These are phyloP conservation scores for Chloropsis cyanopogon DNA, from an alignment of 2,113 vertebrate species.

Conservation along the genomic window DNA sequence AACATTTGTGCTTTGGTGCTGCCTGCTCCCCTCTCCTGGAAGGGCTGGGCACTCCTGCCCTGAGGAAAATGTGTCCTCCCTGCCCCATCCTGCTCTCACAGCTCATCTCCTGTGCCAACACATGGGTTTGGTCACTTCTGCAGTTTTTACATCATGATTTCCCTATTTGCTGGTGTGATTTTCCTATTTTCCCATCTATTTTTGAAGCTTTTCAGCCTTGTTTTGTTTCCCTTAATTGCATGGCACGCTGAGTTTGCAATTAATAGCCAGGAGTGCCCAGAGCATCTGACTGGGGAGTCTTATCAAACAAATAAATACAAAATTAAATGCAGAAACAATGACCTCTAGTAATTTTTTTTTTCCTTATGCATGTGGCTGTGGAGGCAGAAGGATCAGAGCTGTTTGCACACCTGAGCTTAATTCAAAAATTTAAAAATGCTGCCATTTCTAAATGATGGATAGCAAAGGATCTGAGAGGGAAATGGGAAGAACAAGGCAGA, in stretches of 20 bases:
- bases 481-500: neutral
- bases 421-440: neutral
- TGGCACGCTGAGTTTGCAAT: neutral
- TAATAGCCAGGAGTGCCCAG: neutral
- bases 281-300: neutral
- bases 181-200: neutral
- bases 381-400: neutral
- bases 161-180: neutral
- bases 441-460: neutral
- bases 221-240: neutral
- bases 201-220: neutral
- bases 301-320: neutral
- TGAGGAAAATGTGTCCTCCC: fast-evolving
- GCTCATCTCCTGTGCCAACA: neutral
- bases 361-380: neutral
- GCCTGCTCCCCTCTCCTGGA: neutral
- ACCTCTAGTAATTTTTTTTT: neutral
- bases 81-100: neutral
- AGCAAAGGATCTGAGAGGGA: neutral
- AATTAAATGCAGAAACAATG: neutral
- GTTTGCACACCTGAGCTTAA: neutral
- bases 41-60: neutral
- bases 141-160: fast-evolving
- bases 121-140: fast-evolving
- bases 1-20: neutral